A percentile compares a stretch with the other conserved stretches of the same genome.
phyloP scores from a whole-genome alignment of 2,797 vertebrate genomes.

The Oreochromis grahami region DNA sequence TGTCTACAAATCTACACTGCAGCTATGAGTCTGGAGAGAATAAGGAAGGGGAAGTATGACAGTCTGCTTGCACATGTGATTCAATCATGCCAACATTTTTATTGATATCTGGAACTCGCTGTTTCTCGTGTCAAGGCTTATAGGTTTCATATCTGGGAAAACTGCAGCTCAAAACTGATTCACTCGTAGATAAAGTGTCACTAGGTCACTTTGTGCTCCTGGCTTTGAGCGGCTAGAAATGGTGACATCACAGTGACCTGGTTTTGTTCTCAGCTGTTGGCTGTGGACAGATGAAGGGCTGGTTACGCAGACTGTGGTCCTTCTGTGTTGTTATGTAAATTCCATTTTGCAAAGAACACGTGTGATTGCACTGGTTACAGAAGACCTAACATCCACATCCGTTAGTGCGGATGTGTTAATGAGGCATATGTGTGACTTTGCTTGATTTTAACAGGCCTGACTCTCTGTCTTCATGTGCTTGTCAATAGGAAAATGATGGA shows the following conservation, averaged over 20 bases:
- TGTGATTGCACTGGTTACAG: neutral
- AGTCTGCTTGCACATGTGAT: neutral
- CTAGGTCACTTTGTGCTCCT: neutral
- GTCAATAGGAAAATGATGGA: slow-evolving; percentile 91
- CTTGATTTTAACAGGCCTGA: neutral
- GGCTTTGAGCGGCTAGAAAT: neutral
- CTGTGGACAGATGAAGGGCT: neutral
- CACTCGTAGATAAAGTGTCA: neutral
- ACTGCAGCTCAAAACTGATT: neutral
- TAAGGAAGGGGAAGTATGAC: slow-evolving; percentile 51
- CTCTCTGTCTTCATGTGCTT: neutral
- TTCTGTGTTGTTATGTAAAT: neutral
- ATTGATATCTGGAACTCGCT: neutral
- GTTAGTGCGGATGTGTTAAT: neutral
- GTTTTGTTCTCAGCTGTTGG: slow-evolving; percentile 15
- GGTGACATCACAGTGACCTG: slow-evolving; percentile 11
- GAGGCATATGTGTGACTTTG: neutral
- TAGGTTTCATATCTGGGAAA: neutral
- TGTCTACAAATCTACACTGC: neutral
- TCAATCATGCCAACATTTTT: neutral
- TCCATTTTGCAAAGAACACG: neutral
- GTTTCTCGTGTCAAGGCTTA: neutral
- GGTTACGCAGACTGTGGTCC: neutral
- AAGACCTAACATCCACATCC: neutral
- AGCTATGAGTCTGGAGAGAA: slow-evolving; percentile 15